phyloP scores from a whole-genome alignment of 1,140 invertebrate genomes.

The Prorops nasuta region DNA sequence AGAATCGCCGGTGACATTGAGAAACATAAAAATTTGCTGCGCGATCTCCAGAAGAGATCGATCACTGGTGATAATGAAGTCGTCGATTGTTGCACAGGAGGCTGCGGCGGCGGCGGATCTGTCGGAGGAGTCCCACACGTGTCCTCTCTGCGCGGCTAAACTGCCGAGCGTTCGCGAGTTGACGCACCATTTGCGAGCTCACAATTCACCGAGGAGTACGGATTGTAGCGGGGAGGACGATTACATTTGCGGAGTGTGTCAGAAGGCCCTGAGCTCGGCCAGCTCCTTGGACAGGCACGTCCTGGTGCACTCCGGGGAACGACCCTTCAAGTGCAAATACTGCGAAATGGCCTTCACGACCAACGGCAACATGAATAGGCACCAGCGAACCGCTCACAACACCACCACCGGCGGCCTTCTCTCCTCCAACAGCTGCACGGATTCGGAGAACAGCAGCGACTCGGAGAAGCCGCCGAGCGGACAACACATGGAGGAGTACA shows the following conservation, averaged over 20 bases:
- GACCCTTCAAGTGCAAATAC: conserved; percentile 75
- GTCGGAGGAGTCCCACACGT: conserved; percentile 34
- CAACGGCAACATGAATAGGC: conserved; percentile 86
- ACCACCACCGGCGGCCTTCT: conserved; percentile 24
- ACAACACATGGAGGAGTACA: conserved; percentile 50
- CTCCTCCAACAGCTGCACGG: conserved; percentile 40
- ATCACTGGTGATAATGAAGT: too few species aligned
- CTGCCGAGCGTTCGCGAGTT: conserved; percentile 58
- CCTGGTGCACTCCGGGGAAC: conserved; percentile 72
- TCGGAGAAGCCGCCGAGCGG: conserved; percentile 53
- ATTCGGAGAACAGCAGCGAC: conserved; percentile 49
- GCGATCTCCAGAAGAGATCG: too few species aligned
- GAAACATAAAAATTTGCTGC: too few species aligned
- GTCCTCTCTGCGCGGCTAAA: conserved; percentile 60
- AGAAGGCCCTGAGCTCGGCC: conserved; percentile 69
- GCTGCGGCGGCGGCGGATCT: too few species aligned
- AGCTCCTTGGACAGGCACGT: conserved; percentile 77
- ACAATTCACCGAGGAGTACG: conserved; percentile 53
- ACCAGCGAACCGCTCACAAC: conserved; percentile 69
- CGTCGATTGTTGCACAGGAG: too few species aligned
- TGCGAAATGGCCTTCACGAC: conserved; percentile 83
- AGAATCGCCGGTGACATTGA: too few species aligned
- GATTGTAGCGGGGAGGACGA: conserved; percentile 43
- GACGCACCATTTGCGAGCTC: conserved; percentile 62
- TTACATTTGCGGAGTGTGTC: conserved; percentile 51